Percentiles rank a stretch among this genome's conserved stretches.
These are phyloP conservation scores for Argya squamiceps DNA, from an alignment of 2,797 vertebrate species.

Conservation along the genomic window DNA sequence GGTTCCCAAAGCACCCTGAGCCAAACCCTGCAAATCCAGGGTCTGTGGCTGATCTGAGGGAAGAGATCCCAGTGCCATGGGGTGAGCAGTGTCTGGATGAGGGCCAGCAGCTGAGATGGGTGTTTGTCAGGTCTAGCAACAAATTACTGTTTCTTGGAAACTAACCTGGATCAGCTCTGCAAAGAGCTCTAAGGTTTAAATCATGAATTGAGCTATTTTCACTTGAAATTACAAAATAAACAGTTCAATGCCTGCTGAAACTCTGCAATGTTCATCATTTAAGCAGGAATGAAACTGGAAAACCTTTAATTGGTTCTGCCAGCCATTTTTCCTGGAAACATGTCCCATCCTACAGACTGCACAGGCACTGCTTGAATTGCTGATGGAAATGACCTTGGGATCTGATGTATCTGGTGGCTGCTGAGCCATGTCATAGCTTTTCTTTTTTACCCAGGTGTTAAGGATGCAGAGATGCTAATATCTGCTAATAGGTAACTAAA, in stretches of 20 bases:
- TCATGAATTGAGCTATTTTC: background rate
- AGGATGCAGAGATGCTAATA: background rate
- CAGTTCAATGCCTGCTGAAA: background rate
- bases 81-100: background rate
- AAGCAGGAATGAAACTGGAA: background rate
- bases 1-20: background rate
- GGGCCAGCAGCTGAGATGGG: background rate
- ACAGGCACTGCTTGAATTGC: fast-evolving
- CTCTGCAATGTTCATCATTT: background rate
- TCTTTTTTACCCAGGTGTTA: background rate
- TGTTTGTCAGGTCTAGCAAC: background rate
- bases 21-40: fast-evolving
- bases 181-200: background rate
- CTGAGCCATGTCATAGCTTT: background rate
- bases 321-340: background rate
- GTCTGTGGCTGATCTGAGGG: background rate
- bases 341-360: background rate
- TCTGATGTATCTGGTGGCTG: background rate
- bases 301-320: background rate
- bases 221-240: background rate
- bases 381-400: background rate
- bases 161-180: background rate
- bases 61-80: background rate
- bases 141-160: background rate
- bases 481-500: background rate